Percentiles rank a stretch among this genome's conserved stretches.
These are phyloP conservation scores for Salvator merianae DNA, from an alignment of 2,113 vertebrate genomes.

Conservation along the genomic window DNA sequence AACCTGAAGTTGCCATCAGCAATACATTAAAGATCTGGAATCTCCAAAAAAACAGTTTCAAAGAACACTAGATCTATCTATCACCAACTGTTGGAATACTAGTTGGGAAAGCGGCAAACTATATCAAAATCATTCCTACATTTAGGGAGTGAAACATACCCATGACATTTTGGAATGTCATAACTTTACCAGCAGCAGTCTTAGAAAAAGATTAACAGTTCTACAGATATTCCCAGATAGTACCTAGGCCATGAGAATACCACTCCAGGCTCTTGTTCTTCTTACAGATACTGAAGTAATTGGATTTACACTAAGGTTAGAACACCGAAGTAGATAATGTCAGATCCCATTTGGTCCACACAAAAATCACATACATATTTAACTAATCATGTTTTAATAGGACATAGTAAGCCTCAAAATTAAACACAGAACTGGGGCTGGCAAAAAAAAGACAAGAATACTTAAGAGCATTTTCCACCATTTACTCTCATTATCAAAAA, in stretches of 20 bases:
- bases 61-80: slow-evolving; percentile 68
- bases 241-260: slow-evolving; percentile 36
- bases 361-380: slow-evolving; percentile 80
- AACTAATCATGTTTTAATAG: slow-evolving; percentile 81
- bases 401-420: slow-evolving; percentile 73
- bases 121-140: slow-evolving; percentile 45
- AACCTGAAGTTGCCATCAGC: slow-evolving; percentile 82
- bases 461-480: slow-evolving; percentile 88
- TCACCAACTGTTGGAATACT: slow-evolving; percentile 49
- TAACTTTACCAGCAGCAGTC: slow-evolving; percentile 66
- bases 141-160: slow-evolving; percentile 53
- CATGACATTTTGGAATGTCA: slow-evolving; percentile 65
- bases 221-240: slow-evolving; percentile 54
- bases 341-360: slow-evolving; percentile 77
- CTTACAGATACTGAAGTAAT: slow-evolving; percentile 61
- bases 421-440: slow-evolving; percentile 77
- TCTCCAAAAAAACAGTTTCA: slow-evolving; percentile 77
- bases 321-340: slow-evolving; percentile 55
- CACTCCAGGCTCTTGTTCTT: slow-evolving; percentile 40
- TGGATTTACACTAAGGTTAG: slow-evolving; percentile 67
- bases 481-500: slow-evolving; percentile 95
- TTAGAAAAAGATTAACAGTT: slow-evolving; percentile 60
- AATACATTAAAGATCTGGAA: slow-evolving; percentile 79
- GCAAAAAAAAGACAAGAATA: slow-evolving; percentile 84
- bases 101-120: slow-evolving; percentile 44